These are phyloP conservation scores for Epizoanthus ramosus DNA, from an alignment of 92 coral and sea anemone species.

Conservation along the genomic window DNA sequence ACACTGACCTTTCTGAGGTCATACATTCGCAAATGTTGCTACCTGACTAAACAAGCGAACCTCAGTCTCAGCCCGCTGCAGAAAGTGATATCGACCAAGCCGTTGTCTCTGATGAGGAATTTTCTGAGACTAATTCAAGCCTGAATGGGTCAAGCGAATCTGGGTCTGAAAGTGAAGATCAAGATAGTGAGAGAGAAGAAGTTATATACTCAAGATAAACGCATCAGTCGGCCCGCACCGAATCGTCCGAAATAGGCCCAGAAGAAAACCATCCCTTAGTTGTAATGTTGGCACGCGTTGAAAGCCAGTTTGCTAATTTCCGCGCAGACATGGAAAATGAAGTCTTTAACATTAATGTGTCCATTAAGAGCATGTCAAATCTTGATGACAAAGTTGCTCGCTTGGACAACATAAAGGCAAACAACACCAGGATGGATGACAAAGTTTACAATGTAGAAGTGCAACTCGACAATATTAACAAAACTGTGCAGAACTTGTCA, in stretches of 20 bases:
- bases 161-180: slow-evolving; percentile 18
- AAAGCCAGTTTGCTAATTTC: not conserved
- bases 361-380: not conserved
- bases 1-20: not conserved
- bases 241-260: not conserved
- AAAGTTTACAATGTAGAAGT: slow-evolving; percentile 15
- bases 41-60: not conserved
- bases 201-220: not conserved
- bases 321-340: slow-evolving; percentile 6
- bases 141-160: slow-evolving; percentile 6
- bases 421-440: slow-evolving; percentile 22
- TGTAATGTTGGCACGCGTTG: not conserved
- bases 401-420: slow-evolving; percentile 37
- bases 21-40: not conserved
- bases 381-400: slow-evolving; percentile 26
- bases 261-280: not conserved
- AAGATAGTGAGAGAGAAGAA: slow-evolving; percentile 1
- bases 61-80: not conserved
- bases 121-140: slow-evolving; percentile 20
- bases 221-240: not conserved
- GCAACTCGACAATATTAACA: not conserved
- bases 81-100: slow-evolving; percentile 1
- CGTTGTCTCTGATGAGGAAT: not conserved
- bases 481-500: slow-evolving; percentile 5
- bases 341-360: slow-evolving; percentile 2